Base-by-base conservation (phyloP, 2,113 vertebrate species). In the Actinemys pallida region DNA sequence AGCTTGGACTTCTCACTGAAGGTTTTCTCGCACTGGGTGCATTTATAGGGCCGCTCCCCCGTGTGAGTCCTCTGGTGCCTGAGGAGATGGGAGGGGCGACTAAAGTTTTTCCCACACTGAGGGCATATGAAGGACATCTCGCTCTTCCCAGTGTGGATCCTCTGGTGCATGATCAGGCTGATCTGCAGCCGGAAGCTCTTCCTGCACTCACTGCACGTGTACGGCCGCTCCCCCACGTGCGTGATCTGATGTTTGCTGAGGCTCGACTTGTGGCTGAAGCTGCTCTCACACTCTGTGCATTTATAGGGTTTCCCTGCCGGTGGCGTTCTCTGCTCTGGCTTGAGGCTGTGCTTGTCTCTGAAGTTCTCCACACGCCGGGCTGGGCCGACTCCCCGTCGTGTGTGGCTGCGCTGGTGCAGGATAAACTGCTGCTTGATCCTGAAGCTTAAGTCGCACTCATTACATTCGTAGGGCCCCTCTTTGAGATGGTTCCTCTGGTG, bases 181-280 rank as follows among this genome's bases (percentile, higher is more conserved):
- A 98, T 98, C 98, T 98, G 98, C 96, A 98, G 81, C 95, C 98
- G 98, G 96, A 98, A 98, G 95, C 98, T 98, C 87, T 98, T 47
- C 87, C 98, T 98, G 97, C 98, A 98, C 97, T 98, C 98, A 0
- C 98, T 95, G 89, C 98, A 98, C 4, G 98, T 98, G 94, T 98
- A 98, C 31, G 98, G 98, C 90, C 98, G 96, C 95, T 98, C 98
- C 3, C 98, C 98, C 1, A 98, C 98, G 83, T 98, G 98, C 2
- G 98, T 98, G 95, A 98, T 98, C 98, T 98, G 98, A 94, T 98
- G 98, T 5, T 98, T 98, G 95, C 98, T 98, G 84, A 98, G 96
- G 97, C 98, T 98, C 1, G 98, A 98, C 96, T 98, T 98, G 98
- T 98, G 98, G 96, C 98, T 98, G 98, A 98, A 98, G 96, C 98